Evolutionary conservation across 2,113 vertebrate genomes (phyloP), one percentile per base, ranked within the genome.

Genomic region (Cnemophilus loriae): DNA sequence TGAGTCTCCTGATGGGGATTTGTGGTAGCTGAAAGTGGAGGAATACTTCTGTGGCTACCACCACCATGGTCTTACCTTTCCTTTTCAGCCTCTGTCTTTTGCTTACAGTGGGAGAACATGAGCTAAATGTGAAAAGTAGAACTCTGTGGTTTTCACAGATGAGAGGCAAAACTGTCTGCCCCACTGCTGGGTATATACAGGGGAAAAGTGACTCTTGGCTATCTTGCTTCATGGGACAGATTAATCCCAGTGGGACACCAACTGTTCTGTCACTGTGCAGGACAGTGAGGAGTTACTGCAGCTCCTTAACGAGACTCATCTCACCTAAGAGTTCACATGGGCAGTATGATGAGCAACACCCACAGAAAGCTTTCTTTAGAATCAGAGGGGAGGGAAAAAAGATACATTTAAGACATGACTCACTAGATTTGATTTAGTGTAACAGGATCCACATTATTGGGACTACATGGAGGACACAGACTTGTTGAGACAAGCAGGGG

Each of bases 251-350:
- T 7, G 16, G n/a, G 16, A 59, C 15, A 8, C 5, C 32, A 81
- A 32, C 8, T 41, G 18, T 24, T 79, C 26, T 6, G 4, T 65
- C 42, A 32, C 32, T 49, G 39, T 3, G 0, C 56, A 56, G 17
- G 22, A 35, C 19, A 56, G 33, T 13, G 26, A 75, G 60, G 52
- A 63, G 16, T 37, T 79, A 21, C 6, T 87, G 75, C 32, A 59
- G 17, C 21, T 79, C 61, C 69, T 73, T 30, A 16, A 11, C 1
- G 2, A 52, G 27, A 79, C 10, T 55, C 0, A 0, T 70, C 52
- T 90, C 47, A 59, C 21, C 21, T n/a, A 26, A 8, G 21, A 47
- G 26, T 56, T 88, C 39, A 41, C 9, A 1, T 19, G 42, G 35
- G 49, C 15, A 18, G 3, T 22, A 3, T 17, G 4, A 83, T 35